Percentiles rank a stretch among this genome's conserved stretches.
phyloP scores from a whole-genome alignment of 2,797 vertebrate species.

The Enteromius fasciolatus region DNA sequence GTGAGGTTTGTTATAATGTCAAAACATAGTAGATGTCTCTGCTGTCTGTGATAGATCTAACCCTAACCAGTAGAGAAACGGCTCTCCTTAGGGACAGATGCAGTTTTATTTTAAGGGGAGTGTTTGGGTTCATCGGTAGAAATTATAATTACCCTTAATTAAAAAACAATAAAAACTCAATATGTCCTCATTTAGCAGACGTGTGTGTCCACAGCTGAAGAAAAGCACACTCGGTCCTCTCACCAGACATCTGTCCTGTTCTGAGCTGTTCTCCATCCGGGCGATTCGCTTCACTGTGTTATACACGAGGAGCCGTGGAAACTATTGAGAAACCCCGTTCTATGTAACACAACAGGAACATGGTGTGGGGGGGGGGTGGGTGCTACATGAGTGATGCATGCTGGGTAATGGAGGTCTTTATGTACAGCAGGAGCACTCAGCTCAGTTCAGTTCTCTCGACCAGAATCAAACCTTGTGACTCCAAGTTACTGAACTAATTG shows the following conservation, averaged over 20 bases:
- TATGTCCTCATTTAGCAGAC: neutral
- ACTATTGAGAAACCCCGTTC: neutral
- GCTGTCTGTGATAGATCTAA: too few species aligned
- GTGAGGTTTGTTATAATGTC: neutral
- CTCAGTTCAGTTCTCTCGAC: constrained; percentile 16
- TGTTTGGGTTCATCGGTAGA: neutral
- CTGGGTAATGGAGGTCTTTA: constrained; percentile 77
- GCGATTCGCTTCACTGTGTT: neutral
- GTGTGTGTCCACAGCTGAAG: neutral
- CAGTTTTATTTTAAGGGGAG: neutral
- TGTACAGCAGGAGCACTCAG: constrained; percentile 41
- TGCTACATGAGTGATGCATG: constrained; percentile 69
- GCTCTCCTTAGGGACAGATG: neutral
- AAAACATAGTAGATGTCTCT: neutral
- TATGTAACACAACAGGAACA: constrained; percentile 48
- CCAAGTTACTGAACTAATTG: too few species aligned
- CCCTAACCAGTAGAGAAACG: neutral
- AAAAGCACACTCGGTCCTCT: neutral
- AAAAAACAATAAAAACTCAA: neutral
- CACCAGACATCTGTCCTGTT: neutral
- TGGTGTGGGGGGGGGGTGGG: constrained; percentile 40
- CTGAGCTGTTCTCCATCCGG: neutral
- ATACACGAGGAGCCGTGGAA: neutral
- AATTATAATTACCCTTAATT: neutral
- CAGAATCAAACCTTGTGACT: neutral